These are phyloP conservation scores for Chanos chanos DNA, from an alignment of 2,797 vertebrate genomes.

Conservation along the genomic window DNA sequence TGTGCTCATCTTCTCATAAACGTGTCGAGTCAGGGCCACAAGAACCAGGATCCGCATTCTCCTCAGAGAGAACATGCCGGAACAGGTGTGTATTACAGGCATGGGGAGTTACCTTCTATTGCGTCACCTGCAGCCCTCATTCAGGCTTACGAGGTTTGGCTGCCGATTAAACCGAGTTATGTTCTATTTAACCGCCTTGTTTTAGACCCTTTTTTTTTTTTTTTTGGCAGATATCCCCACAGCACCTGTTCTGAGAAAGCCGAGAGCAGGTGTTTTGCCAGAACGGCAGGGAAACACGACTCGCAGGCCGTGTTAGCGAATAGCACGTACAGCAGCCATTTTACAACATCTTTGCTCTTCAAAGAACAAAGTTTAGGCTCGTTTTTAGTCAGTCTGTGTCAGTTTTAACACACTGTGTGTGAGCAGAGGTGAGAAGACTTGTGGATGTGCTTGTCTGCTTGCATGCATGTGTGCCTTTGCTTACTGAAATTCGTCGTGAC, in stretches of 20 bases:
- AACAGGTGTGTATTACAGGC: background rate
- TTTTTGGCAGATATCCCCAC: too few relatives aligned
- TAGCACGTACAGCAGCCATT: too few relatives aligned
- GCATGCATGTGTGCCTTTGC: background rate
- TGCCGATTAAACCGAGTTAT: constrained; percentile 9
- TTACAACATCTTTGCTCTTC: too few relatives aligned
- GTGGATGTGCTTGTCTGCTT: background rate
- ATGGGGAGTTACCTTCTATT: constrained; percentile 3
- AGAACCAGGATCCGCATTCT: background rate
- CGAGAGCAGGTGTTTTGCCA: constrained; percentile 7
- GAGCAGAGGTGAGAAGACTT: background rate
- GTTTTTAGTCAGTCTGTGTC: too few relatives aligned
- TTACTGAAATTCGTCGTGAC: background rate
- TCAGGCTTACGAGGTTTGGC: background rate
- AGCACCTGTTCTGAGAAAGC: constrained; percentile 4
- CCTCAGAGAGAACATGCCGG: background rate
- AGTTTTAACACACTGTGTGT: background rate
- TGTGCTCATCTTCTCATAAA: background rate
- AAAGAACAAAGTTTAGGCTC: too few relatives aligned
- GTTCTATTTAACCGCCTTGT: constrained; percentile 1
- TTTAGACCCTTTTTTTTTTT: background rate
- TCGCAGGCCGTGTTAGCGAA: too few relatives aligned
- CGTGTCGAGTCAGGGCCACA: background rate
- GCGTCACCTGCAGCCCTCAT: constrained; percentile 12
- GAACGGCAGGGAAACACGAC: background rate